Evolutionary conservation across 2,888 invertebrate species (phyloP), one percentile per base, ranked within the genome.

Genomic region (Zaprionus lineosus): DNA sequence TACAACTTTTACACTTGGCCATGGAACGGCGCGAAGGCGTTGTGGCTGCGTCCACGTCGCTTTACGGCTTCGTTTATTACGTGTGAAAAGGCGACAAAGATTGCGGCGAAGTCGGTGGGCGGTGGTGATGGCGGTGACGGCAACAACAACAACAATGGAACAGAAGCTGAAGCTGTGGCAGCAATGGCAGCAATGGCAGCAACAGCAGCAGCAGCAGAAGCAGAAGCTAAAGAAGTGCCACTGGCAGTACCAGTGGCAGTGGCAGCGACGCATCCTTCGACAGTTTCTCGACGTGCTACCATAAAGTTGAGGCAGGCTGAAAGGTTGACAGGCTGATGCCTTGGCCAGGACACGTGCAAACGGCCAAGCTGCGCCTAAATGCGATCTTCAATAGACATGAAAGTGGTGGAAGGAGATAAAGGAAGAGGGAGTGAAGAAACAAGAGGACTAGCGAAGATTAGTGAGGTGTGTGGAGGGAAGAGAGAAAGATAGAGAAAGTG

Each of bases 61-160:
- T 83, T 78, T 78, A 78, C 81, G 68, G 84, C 81, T 79, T 76
- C 81, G 78, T 78, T 78, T 78, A 78, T 78, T 78, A 78, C 81
- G 78, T 78, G 78, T 73, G 84, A 79, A 83, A 76, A 83, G 78
- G 53, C 70, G 52, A 57, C 64, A 47, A 59, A 46, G 50, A 28
- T 60, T 60, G 60, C 26, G 50, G 41, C 46, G 60, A n/a, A n/a
- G n/a, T n/a, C n/a, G n/a, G n/a, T n/a, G n/a, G n/a, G n/a, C n/a
- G n/a, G n/a, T n/a, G n/a, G n/a, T n/a, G 66, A 43, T 57, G 50
- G 44, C 43, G 12, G 39, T 4, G 29, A 15, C 28, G 6, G 33
- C 34, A 14, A 2, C 3, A 11, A 15, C n/a, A 14, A 12, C 14
- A 18, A 29, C 15, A 9, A 4, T 5, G 6, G 1, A 1, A 37